Base-by-base conservation (phyloP, 2,113 vertebrate genomes). In the Bungarus multicinctus region DNA sequence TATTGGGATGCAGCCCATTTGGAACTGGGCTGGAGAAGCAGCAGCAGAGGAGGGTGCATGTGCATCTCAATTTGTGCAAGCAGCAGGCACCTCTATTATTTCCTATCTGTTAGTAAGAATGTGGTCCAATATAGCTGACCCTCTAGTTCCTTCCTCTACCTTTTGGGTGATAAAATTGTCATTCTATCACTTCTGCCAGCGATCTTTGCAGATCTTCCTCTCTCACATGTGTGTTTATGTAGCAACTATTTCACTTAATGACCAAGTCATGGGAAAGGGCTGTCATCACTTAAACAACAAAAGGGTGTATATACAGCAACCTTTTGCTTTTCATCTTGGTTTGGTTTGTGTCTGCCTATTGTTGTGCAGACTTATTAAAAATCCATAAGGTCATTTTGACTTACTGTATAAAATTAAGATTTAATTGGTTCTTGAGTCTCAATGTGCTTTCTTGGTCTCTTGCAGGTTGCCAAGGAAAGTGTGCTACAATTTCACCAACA, bases 391-490 rank as follows among this genome's bases (percentile, higher is more conserved):
- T 45, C 60, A 64, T 43, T 43, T 92, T 91, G 90, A 91, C 89
- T 90, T 90, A 0, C 39, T 95, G 57, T 16, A 53, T 64, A 91
- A 81, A 93, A 5, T 93, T 52, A 94, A 58, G 85, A 87, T 87
- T 91, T 89, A 95, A 92, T 87, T 93, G 94, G 5, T 90, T 93
- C 96, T 95, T 94, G 96, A 94, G 92, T 93, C 96, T 88, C 92
- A 92, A 90, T 34, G 93, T 89, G 92, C 91, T 91, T 93, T 93
- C 96, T 54, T 96, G n/a, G 95, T 96, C 93, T 95, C 95, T 97
- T 98, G 16, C 97, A 99, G 99, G 99, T 99, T 97, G 99, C 99
- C 95, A 99, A 99, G 97, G 99, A 99, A 97, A 99, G 99, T 90
- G 99, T 98, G 88, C 96, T 99, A 93, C 98, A 98, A 95, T 99